Conservation (phyloP, 2,888 invertebrate genomes). For the Seira sanloemensis region DNA sequence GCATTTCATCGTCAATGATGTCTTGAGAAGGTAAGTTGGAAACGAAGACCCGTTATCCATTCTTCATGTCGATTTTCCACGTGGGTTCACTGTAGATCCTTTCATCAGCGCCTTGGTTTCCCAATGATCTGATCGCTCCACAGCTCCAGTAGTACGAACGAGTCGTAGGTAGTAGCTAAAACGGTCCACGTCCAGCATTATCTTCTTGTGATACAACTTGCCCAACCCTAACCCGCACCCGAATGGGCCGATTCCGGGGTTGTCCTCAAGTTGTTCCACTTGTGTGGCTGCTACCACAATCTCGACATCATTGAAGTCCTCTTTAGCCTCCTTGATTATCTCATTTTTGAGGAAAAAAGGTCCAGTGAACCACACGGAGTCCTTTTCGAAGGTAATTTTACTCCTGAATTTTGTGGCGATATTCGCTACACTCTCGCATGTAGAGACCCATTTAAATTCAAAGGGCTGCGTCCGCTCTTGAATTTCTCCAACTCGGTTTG, state of each 20-base stretch:
- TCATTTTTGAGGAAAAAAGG: not conserved
- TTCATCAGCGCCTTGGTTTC: not conserved
- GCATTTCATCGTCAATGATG: too few species aligned
- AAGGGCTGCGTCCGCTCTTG: not conserved
- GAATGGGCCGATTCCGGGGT: too few species aligned
- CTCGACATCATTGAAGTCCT: not conserved
- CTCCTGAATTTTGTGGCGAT: constrained; percentile 1
- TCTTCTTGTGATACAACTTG: not conserved
- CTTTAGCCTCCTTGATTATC: not conserved
- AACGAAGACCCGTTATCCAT: too few species aligned
- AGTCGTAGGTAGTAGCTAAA: not conserved
- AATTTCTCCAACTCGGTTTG: constrained; percentile 36
- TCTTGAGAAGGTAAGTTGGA: too few species aligned
- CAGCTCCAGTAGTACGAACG: not conserved
- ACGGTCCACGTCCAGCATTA: not conserved
- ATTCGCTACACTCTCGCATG: constrained; percentile 8
- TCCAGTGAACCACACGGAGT: not conserved
- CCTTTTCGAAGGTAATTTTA: not conserved
- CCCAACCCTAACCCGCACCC: too few species aligned
- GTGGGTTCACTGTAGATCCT: not conserved
- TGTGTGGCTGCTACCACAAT: not conserved
- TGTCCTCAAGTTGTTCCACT: not conserved
- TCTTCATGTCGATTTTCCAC: too few species aligned
- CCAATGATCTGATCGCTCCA: not conserved
- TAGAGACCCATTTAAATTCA: constrained; percentile 35